Evolutionary conservation across 2,113 vertebrate genomes (phyloP), one percentile per base, ranked within the genome.

Genomic region (Trogon surrucura): DNA sequence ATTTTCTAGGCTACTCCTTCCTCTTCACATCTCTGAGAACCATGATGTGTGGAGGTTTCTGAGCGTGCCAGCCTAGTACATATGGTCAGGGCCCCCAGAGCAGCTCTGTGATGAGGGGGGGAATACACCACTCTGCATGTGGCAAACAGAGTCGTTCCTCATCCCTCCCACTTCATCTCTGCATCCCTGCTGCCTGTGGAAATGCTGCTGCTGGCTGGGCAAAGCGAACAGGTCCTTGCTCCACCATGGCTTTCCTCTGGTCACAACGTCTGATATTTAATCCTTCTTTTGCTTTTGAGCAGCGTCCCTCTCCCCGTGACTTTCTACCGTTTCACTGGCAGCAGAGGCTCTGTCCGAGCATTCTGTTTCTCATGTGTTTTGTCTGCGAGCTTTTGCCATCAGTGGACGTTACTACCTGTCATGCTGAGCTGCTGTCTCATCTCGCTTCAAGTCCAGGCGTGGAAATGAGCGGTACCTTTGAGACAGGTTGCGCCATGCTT

Each of bases 371-470:
- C 38, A 53, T 69, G 81, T 13, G 6, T 82, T 94, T 82, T 80
- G 34, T 88, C 71, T 82, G 70, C 0, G 0, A 45, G 65, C 61
- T 41, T 75, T 67, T 69, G 36, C 62, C 51, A 50, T 91, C 62
- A 69, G 81, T 54, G 58, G 38, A 36, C 80, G 85, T 90, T 75
- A 32, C 75, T 94, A 21, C 84, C 73, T 89, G 91, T 89, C 84
- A 82, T 1, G 5, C 20, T 2, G 12, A 57, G 82, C 91, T 82
- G 54, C 74, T 75, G 36, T 50, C 89, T 88, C 41, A 25, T 80
- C 74, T 89, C 13, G 0, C 34, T 71, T 65, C 2, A 4, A 87
- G 64, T 29, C 67, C 62, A 80, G 75, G 87, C 3, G 0, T 21
- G 23, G 72, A 91, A 73, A n/a, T 0, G 0, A 84, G 67, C 0